Percentiles rank a stretch among this genome's conserved stretches.
phyloP scores from a whole-genome alignment of 2,888 invertebrate genomes.

The Trachelus stipa region DNA sequence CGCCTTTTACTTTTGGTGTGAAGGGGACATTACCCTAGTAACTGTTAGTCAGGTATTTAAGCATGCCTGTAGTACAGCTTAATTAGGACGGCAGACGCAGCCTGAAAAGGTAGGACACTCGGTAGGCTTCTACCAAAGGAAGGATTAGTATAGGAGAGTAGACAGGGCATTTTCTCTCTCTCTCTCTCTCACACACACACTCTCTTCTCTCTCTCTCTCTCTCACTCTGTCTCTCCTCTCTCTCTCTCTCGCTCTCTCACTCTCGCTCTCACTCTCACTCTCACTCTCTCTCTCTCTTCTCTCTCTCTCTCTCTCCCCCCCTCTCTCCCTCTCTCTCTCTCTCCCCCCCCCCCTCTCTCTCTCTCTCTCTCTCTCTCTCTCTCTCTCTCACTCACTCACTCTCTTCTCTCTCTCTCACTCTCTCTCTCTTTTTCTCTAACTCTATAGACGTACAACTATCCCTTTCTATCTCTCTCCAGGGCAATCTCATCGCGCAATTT shows the following conservation, averaged over 20 bases:
- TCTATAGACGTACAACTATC: not conserved
- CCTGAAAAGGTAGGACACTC: not conserved
- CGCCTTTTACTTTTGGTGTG: no score
- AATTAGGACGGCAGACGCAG: not conserved
- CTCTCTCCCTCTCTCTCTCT: no score
- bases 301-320: not conserved
- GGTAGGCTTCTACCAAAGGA: not conserved
- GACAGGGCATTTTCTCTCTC: not conserved
- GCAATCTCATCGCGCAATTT: not conserved
- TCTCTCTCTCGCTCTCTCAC: not conserved
- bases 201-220: no score
- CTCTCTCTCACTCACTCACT: not conserved
- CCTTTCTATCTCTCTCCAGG: not conserved
- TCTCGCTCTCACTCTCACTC: no score
- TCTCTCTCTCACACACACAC: not conserved
- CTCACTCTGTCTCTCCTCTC: no score
- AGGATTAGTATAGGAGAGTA: not conserved
- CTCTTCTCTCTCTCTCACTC: not conserved
- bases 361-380: no score
- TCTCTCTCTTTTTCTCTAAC: not conserved
- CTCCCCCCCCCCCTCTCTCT: no score
- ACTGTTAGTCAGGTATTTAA: not conserved
- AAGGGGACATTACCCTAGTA: not conserved
- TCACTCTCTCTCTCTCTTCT: not conserved
- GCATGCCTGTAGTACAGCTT: not conserved